Base-by-base conservation (phyloP, 2,888 invertebrate species). In the Sipha maydis region DNA sequence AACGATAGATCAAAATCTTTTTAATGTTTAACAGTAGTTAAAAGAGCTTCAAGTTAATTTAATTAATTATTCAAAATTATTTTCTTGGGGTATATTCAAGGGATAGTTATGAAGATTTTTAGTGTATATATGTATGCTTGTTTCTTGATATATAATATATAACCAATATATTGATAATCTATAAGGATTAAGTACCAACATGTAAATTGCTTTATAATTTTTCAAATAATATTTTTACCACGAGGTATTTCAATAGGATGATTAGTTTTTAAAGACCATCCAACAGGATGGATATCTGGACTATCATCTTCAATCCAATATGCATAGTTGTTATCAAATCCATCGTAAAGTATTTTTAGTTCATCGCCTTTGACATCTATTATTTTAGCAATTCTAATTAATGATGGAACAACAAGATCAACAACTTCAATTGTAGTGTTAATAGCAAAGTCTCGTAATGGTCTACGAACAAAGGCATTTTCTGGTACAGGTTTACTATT, bases 231-330 rank as follows among this genome's bases (percentile, higher is more conserved):
- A 28, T 69, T 25, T n/a, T 94, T 92, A 95, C 96, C 95, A 77
- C 97, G 93, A 25, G 98, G 98, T 19, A 96, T 95, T 92, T 97
- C 96, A 48, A 98, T 92, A 0, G 96, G 95, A 92, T 98, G 98
- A 3, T 95, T 95, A 1, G 97, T 97, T 92, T 96, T 96, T 90
- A 95, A 93, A 92, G 97, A 97, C 97, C 98, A 98, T 67, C 96
- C 96, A 90, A 96, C 95, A 0, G 98, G 98, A 93, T 98, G 97
- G 91, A 98, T 94, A 92, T 98, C 97, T 0, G 96, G 94, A 90
- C 95, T 95, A 92, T 98, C 97, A 92, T 98, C 98, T 91, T 98
- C 97, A 89, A 97, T 93, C 97, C 97, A 97, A 92, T 95, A 96
- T 90, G 96, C 95, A 91, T 97, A 95, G 90, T 95, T 94, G 91